Base-by-base conservation (phyloP, 2,888 invertebrate genomes). In the Ormyrus pomaceus region DNA sequence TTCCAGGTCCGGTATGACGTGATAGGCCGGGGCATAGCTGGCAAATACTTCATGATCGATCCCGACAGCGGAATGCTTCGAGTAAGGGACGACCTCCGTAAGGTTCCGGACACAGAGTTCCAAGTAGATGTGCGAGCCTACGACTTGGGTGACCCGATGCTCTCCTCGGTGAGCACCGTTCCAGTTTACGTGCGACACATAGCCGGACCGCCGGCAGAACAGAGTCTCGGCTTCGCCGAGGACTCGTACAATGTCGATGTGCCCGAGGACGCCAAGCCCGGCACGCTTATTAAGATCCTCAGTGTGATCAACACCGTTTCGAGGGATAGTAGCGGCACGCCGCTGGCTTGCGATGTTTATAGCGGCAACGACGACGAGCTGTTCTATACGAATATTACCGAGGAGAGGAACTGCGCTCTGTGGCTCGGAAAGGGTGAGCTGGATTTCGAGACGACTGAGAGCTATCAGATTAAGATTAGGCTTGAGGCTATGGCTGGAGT, bases 21-120 rank as follows among this genome's bases (percentile, higher is more conserved):
- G 72, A 95, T 95, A 6, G 97, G 97, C 0, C 92, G 96, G 34
- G 96, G 95, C 45, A 96, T 96, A 87, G 95, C 97, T 0, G 92
- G 93, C 0, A 95, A 96, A 86, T 97, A 96, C 90, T 98, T 98
- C 92, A 95, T 95, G 84, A 95, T 98, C 7, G 96, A 97, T 89
- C 94, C 96, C 0, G 96, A 96, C 81, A 95, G 95, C 0, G 98
- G 97, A 0, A 94, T 94, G 0, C 91, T 98, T 19, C 93, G 95
- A 74, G 95, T 97, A 0, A 93, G 96, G 50, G 97, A 97, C 87
- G 96, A 97, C 88, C 89, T 98, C 72, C 93, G 95, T 77, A 97
- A 97, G 89, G 96, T 97, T 90, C 94, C 95, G 9, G 96, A 96
- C 87, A 96, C 95, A 59, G 97, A 97, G 91, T 97, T 96, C 90